These are phyloP conservation scores for Byasa hedistus DNA, from an alignment of 2,888 invertebrate species.

Conservation along the genomic window DNA sequence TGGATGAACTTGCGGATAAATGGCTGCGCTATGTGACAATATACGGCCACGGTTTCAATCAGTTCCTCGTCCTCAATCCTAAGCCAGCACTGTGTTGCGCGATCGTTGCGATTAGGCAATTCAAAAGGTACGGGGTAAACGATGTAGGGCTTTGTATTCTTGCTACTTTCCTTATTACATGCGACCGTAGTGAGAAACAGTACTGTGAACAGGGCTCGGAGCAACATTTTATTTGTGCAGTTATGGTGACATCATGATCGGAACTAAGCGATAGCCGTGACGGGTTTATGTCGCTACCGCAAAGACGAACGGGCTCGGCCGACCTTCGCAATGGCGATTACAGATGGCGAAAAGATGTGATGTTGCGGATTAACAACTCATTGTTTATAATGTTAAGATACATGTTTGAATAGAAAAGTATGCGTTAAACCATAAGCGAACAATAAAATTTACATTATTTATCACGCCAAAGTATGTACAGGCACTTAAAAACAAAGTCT, in stretches of 20 bases:
- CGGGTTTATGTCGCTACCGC: conserved; percentile 48
- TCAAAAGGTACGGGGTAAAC: conserved; percentile 64
- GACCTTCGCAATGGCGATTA: conserved; percentile 62
- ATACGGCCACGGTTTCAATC: conserved; percentile 59
- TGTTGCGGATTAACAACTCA: conserved; percentile 53
- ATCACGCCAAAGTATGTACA: not conserved
- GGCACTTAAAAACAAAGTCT: no score
- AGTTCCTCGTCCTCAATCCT: conserved; percentile 66
- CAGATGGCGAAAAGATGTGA: conserved; percentile 45
- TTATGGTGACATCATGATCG: conserved; percentile 63
- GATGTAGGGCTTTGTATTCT: conserved; percentile 45
- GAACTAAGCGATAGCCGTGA: conserved; percentile 63
- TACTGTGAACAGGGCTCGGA: conserved; percentile 42
- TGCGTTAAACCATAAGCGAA: not conserved
- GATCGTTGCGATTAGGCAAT: conserved; percentile 66
- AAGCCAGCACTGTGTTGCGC: conserved; percentile 69
- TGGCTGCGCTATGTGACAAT: conserved; percentile 57
- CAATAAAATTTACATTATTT: not conserved
- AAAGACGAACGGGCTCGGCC: conserved; percentile 56
- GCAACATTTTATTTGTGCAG: conserved; percentile 73
- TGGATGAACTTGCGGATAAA: conserved; percentile 61
- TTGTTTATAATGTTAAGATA: conserved; percentile 41
- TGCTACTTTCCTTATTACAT: conserved; percentile 40
- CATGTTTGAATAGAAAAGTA: not conserved
- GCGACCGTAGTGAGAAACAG: conserved; percentile 42